Percentiles rank a stretch among this genome's conserved stretches.
These are phyloP conservation scores for Acanthochromis polyacanthus DNA, from an alignment of 2,113 vertebrate genomes.

Conservation along the genomic window DNA sequence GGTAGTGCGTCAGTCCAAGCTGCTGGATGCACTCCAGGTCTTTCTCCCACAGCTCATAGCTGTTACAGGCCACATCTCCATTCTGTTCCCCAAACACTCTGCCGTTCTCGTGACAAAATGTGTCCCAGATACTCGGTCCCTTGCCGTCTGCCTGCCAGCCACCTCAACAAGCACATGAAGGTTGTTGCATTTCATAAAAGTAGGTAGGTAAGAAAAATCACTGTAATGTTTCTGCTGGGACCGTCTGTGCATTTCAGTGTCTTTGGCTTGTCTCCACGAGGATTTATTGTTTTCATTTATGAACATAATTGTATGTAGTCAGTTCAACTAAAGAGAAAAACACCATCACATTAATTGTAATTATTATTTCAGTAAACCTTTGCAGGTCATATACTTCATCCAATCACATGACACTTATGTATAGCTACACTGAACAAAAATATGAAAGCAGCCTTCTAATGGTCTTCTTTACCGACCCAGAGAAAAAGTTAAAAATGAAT, in stretches of 20 bases:
- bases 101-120: slow-evolving; percentile 92
- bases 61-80: slow-evolving; percentile 93
- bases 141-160: slow-evolving; percentile 92
- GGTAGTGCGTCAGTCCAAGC: slow-evolving; percentile 96
- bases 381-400: background rate
- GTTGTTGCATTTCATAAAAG: slow-evolving; percentile 23
- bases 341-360: background rate
- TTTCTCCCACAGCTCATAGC: slow-evolving; percentile 94
- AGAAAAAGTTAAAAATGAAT: too few relatives aligned
- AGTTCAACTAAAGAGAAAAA: background rate
- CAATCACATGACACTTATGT: background rate
- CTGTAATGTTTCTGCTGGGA: slow-evolving; percentile 31
- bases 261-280: background rate
- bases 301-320: background rate
- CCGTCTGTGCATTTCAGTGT: slow-evolving; percentile 2
- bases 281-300: background rate
- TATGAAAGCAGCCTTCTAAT: too few relatives aligned
- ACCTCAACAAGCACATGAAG: slow-evolving; percentile 76
- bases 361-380: background rate
- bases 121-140: slow-evolving; percentile 93
- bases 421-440: too few relatives aligned
- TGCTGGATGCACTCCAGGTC: slow-evolving; percentile 95
- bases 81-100: slow-evolving; percentile 91
- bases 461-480: too few relatives aligned
- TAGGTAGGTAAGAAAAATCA: slow-evolving; percentile 12